Evolutionary conservation across 1,140 invertebrate genomes (phyloP), one percentile per base, ranked within the genome.

Genomic region (Holotrichia oblita): DNA sequence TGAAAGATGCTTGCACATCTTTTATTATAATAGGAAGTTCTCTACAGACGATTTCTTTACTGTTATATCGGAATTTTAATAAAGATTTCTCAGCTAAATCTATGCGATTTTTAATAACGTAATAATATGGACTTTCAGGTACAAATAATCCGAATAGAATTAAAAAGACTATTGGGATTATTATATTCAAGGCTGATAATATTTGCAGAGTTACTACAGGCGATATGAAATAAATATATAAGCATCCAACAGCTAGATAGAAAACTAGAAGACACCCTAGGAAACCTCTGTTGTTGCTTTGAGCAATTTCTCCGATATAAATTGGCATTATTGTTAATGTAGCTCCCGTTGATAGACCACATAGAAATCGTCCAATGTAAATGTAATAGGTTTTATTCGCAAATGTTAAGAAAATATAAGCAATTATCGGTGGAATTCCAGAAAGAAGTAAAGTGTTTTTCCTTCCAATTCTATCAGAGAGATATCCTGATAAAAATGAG

Each of bases 221-320:
- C 9, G 82, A 81, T 3, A 83, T 59, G 44, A 76, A 48, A 59
- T 81, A 85, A 10, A 83, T 75, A 41, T 83, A 79, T 40, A 85
- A 78, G 59, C 78, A 81, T 3, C 83, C 84, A 17, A 81, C 40
- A 10, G 79, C 69, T 59, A 80, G 64, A 59, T 82, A 83, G 9
- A 81, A 44, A 0, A 75, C 78, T 24, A 83, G 61, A 4, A 80
- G 76, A 14, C 82, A 82, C 0, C 83, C 83, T 0, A 87, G 75
- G 0, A 83, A 69, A 81, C 95, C 94, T 14, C 94, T 87, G 1
- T 94, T 91, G 75, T 91, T 89, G 80, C 91, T 87, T 64, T 93
- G 90, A 40, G 93, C 89, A 42, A 94, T 89, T 88, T 93, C 92
- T 72, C 91, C 90, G 40, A 94, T 85, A 82, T 91, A 93, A 84